phyloP scores from a whole-genome alignment of 2,797 vertebrate genomes.

The Typhlichthys eigenmanni region DNA sequence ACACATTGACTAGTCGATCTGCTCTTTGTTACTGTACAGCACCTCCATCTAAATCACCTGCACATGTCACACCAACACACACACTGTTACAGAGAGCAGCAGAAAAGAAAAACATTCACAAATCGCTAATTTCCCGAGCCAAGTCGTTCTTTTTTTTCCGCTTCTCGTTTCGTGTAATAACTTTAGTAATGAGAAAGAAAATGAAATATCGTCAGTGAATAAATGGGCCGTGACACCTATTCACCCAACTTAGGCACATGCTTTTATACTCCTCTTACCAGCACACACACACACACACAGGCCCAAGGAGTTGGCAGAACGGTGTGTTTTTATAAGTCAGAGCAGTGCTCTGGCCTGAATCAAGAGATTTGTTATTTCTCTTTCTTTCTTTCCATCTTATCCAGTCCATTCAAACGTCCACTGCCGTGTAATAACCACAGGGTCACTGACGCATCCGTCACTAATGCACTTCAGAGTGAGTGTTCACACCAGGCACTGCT shows the following conservation, averaged over 20 bases:
- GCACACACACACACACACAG: slow-evolving; percentile 17
- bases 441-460: slow-evolving; percentile 2
- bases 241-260: slow-evolving; percentile 12
- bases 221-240: slow-evolving; percentile 38
- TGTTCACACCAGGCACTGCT: slow-evolving; percentile 28
- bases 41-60: slow-evolving; percentile 6
- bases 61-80: slow-evolving; percentile 19
- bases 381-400: not conserved
- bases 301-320: slow-evolving; percentile 5
- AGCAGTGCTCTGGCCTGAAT: not conserved
- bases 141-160: slow-evolving; percentile 30
- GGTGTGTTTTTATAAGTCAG: slow-evolving; percentile 1
- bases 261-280: slow-evolving; percentile 27
- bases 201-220: slow-evolving; percentile 30
- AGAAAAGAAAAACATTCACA: slow-evolving; percentile 34
- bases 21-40: slow-evolving; percentile 1
- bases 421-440: slow-evolving; percentile 2
- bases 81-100: slow-evolving; percentile 7
- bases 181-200: slow-evolving; percentile 53
- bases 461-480: slow-evolving; percentile 42
- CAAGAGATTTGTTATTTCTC: not conserved
- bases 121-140: slow-evolving; percentile 58
- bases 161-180: slow-evolving; percentile 43
- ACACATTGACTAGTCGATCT: slow-evolving; percentile 26
- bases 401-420: slow-evolving; percentile 9